Evolutionary conservation across 2,113 vertebrate genomes (phyloP).

Genomic region (Puma concolor): DNA sequence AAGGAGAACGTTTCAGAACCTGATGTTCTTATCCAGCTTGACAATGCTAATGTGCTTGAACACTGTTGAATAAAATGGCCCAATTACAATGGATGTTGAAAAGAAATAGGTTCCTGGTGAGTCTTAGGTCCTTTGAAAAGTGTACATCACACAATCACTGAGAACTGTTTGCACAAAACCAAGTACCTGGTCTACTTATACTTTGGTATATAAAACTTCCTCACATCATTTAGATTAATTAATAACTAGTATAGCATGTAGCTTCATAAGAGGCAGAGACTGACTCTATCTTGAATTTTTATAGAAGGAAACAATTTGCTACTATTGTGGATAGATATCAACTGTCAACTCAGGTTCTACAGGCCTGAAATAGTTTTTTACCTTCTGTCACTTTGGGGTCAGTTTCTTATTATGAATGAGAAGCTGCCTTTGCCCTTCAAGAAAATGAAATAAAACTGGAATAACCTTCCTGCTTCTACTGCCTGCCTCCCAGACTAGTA

Average conservation of each 20-base stretch:
- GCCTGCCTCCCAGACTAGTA: not conserved
- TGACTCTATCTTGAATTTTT: constrained; percentile 46
- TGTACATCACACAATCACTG: not conserved
- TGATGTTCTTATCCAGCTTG: not conserved
- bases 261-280: not conserved
- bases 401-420: constrained; percentile 74
- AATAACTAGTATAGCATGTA: not conserved
- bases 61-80: constrained; percentile 9
- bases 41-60: not conserved
- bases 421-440: constrained; percentile 71
- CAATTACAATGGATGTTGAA: not conserved
- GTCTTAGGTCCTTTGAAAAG: constrained; percentile 31
- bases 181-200: not conserved
- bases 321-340: constrained; percentile 28
- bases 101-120: not conserved
- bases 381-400: constrained; percentile 65
- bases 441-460: constrained; percentile 73
- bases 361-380: constrained; percentile 50
- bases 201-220: constrained; percentile 1
- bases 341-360: not conserved
- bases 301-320: constrained; percentile 39
- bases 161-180: not conserved
- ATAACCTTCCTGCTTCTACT: constrained; percentile 58
- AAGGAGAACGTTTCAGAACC: not conserved
- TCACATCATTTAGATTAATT: constrained; percentile 26